Evolutionary conservation across 2,113 vertebrate genomes (phyloP), one percentile per base, ranked within the genome.

Genomic region (Sorex fumeus): DNA sequence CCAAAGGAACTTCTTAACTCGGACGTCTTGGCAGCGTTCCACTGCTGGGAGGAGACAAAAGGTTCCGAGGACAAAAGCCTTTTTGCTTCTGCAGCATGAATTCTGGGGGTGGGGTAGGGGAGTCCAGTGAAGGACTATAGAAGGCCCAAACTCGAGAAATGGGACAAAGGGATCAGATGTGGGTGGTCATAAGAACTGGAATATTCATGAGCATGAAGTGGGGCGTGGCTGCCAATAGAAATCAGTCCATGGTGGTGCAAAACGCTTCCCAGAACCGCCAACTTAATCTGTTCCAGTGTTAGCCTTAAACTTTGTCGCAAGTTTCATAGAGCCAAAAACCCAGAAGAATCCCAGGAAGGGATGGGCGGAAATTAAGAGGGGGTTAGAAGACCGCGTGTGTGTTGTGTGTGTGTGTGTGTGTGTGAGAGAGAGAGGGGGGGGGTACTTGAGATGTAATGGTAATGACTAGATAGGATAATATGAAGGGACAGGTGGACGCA

Each of bases 81-180:
- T 84, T 93, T 95, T 92, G 91, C 95, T 18, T 94, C 79, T 5
- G 30, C 1, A 0, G 75, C 60, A 36, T 76, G 36, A 90, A 67
- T 79, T 82, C 75, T 2, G 60, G 32, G 45, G 81, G 34, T 71
- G 70, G 27, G 62, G 27, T 3, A 72, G n/a, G 36, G 45, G 32
- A 27, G 27, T 28, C 47, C 15, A 69, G 11, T 13, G 82, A 91
- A 30, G 83, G 64, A 89, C 21, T 74, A 23, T 19, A 82, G 36
- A 67, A 36, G 36, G 45, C 62, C 81, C 91, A 76, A 88, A 21
- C 78, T 47, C 3, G 13, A 67, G n/a, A 25, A 34, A 72, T 34
- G 3, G 13, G 11, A 36, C 8, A 18, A 45, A 43, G 66, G n/a
- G 71, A 53, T 64, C 30, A 50, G 36, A 9, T 43, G 87, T 60